These are phyloP conservation scores for Nyctibius grandis DNA, from an alignment of 2,797 vertebrate species.

Conservation along the genomic window DNA sequence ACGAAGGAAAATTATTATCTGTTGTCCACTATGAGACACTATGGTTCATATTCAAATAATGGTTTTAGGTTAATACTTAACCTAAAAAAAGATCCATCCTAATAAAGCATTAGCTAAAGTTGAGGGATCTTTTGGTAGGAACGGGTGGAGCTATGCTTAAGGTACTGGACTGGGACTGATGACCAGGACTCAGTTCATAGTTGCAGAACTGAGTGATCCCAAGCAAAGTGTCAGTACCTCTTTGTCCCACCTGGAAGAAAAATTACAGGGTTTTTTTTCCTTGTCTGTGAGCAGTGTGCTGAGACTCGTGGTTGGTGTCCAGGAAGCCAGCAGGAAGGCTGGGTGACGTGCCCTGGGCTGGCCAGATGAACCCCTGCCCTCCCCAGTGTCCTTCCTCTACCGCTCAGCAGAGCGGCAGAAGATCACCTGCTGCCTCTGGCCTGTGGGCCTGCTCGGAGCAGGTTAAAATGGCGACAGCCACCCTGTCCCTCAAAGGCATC, in stretches of 20 bases:
- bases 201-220: not conserved
- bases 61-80: not conserved
- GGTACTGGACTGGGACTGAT: not conserved
- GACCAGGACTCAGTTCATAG: not conserved
- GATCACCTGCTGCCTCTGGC: not conserved
- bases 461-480: not conserved
- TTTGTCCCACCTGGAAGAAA: not conserved
- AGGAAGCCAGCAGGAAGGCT: not conserved
- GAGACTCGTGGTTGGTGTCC: not conserved
- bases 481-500: not conserved
- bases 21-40: not conserved
- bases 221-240: not conserved
- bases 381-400: accelerated
- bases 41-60: not conserved
- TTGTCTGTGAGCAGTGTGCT: not conserved
- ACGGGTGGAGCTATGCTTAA: not conserved
- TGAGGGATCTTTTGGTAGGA: not conserved
- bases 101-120: not conserved
- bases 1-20: accelerated
- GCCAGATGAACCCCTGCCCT: not conserved
- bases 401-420: not conserved
- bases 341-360: not conserved
- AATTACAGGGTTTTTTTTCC: not conserved
- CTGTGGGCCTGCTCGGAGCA: not conserved
- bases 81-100: not conserved